Base-by-base conservation (phyloP, 2,797 vertebrate genomes). In the Pelobates cultripes region DNA sequence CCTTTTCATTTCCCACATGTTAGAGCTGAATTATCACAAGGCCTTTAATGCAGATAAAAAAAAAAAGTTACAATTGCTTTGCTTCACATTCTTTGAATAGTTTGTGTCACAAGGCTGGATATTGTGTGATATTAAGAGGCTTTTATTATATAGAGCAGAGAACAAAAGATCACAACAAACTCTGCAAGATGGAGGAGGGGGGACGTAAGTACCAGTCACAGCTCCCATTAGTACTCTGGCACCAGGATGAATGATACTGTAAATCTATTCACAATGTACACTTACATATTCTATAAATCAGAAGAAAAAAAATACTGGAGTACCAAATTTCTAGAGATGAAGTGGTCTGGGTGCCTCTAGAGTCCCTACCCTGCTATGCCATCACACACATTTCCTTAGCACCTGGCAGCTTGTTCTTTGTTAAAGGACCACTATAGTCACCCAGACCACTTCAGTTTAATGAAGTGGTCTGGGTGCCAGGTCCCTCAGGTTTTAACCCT, bases 31-130 rank as follows among this genome's bases (percentile, higher is more conserved):
- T 51, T 10, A 12, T 63, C 68, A 71, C 28, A 70, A 41, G 77
- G 12, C 28, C 40, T 7, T 43, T 15, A 8, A 41, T 71, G 55
- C 51, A 45, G 17, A 40, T 43, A 6, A 43, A 53, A 41, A 40
- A 47, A 73, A 53, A 53, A 17, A 47, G 47, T 41, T 2, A 41
- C 28, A 28, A 44, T 57, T n/a, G 13, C 43, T 43, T 15, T 43
- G 43, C 55, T 28, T 51, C 68, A 47, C 77, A 78, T 78, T 78
- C 77, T 64, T 78, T 55, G 55, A 64, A 71, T 78, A 71, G 57
- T 43, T 2, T 1, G 15, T 6, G 69, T 78, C 77, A 78, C 77
- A 78, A 71, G 77, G 61, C 68, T 15, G n/a, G 43, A 61, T 44
- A 4, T 43, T 70, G 53, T 43, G 67, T 17, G n/a, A 70, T 44